phyloP scores from a whole-genome alignment of 2,113 vertebrate genomes.

The Rhodinocichla rosea region DNA sequence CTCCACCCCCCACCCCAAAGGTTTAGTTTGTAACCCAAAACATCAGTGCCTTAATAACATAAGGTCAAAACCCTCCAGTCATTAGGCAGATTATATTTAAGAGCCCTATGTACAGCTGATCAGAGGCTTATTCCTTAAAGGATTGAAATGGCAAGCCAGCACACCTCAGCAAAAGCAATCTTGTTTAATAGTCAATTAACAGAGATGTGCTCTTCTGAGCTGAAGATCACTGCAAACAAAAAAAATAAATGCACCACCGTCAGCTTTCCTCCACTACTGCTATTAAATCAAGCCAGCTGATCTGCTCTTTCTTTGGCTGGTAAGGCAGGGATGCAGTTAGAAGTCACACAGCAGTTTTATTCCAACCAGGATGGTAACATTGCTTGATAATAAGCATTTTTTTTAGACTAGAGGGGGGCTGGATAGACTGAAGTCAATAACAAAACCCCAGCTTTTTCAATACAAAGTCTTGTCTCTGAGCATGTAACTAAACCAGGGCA shows the following conservation, averaged over 20 bases:
- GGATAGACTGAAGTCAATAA: neutral
- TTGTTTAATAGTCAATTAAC: slow-evolving; percentile 26
- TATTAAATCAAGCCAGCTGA: neutral
- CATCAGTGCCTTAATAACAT: neutral
- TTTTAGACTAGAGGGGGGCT: neutral
- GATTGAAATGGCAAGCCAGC: neutral
- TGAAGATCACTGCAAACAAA: neutral
- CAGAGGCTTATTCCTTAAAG: slow-evolving; percentile 41
- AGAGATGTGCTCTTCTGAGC: slow-evolving; percentile 1
- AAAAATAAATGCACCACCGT: neutral
- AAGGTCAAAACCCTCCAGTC: neutral
- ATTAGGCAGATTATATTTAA: slow-evolving; percentile 35
- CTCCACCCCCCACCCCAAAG: neutral
- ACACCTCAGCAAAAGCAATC: slow-evolving; percentile 6
- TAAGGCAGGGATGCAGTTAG: neutral
- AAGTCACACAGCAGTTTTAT: neutral
- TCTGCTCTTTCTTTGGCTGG: neutral
- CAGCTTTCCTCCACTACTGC: neutral
- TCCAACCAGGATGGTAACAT: neutral
- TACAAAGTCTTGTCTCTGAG: neutral
- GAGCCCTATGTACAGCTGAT: neutral
- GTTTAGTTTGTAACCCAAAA: slow-evolving; percentile 4
- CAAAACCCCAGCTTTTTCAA: neutral
- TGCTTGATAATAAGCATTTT: neutral
- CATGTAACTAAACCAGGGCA: neutral